Conservation (phyloP, 2,888 invertebrate genomes). For the Melieria picta region DNA sequence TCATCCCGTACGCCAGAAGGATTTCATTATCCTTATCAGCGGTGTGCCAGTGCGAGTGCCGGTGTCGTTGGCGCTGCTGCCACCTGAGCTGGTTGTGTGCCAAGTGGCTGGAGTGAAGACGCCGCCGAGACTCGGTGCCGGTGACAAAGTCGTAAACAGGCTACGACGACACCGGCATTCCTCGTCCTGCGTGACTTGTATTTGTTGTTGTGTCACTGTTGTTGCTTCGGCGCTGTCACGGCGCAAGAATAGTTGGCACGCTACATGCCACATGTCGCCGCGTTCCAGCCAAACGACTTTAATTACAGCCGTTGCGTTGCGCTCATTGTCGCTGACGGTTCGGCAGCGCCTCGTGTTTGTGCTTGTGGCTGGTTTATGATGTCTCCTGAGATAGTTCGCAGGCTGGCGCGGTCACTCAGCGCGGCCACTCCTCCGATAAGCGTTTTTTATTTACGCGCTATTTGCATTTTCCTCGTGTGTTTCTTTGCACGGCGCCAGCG, state of each 20-base stretch:
- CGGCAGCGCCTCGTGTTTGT: conserved; percentile 31
- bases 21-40: conserved; percentile 63
- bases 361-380: conserved; percentile 46
- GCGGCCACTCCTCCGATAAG: conserved; percentile 39
- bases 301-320: conserved; percentile 52
- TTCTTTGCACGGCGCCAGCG: conserved; percentile 26
- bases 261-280: conserved; percentile 37
- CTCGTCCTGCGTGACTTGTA: not conserved
- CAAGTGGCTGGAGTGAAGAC: conserved; percentile 49
- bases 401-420: conserved; percentile 6
- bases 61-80: not conserved
- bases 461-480: conserved; percentile 53
- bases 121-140: conserved; percentile 45
- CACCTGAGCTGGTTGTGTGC: not conserved
- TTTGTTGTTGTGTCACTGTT: not conserved
- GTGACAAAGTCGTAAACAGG: conserved; percentile 36
- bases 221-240: not conserved
- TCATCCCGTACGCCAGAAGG: conserved; percentile 52
- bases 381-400: conserved; percentile 54
- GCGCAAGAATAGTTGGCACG: conserved; percentile 29
- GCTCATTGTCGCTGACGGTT: conserved; percentile 30
- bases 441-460: conserved; percentile 54
- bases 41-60: not conserved
- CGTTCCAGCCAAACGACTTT: conserved; percentile 55
- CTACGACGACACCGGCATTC: conserved; percentile 43